phyloP scores from a whole-genome alignment of 2,888 invertebrate species.

The Drosophila peninsularis region DNA sequence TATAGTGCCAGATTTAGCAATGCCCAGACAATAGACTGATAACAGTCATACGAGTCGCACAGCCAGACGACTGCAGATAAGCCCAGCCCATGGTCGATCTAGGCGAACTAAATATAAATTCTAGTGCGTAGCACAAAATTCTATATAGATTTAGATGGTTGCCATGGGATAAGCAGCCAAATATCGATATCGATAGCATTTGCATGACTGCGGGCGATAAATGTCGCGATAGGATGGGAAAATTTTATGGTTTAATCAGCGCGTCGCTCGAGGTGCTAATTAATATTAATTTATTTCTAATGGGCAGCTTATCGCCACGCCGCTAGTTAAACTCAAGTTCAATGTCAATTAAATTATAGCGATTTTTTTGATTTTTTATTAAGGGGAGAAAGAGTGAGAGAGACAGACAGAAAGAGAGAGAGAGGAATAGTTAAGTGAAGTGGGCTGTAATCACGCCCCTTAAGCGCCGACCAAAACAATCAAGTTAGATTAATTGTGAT shows the following conservation, averaged over 20 bases:
- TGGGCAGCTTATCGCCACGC: conserved; percentile 30
- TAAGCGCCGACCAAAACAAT: conserved; percentile 33
- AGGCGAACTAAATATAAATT: neutral
- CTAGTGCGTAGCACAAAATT: conserved; percentile 25
- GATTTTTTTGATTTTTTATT: conserved; percentile 35
- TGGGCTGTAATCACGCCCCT: conserved; percentile 15
- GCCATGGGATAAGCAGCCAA: neutral
- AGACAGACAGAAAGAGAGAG: neutral
- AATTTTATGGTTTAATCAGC: conserved; percentile 22
- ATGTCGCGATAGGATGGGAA: conserved; percentile 19
- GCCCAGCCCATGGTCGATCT: conserved; percentile 10
- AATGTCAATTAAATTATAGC: conserved; percentile 37
- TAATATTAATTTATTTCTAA: conserved; percentile 44
- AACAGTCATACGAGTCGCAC: conserved; percentile 5
- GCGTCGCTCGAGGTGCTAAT: conserved; percentile 39
- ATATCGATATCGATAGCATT: conserved; percentile 2
- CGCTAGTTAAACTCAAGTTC: conserved; percentile 41
- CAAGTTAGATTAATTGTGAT: conserved; percentile 46
- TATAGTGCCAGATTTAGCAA: neutral
- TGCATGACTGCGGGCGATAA: conserved; percentile 10
- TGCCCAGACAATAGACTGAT: conserved; percentile 17
- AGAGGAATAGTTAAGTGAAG: neutral
- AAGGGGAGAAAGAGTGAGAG: neutral
- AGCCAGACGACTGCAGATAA: conserved; percentile 28
- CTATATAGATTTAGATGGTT: neutral